phyloP scores from a whole-genome alignment of 2,797 vertebrate genomes.

The Eurystomus glaucurus region DNA sequence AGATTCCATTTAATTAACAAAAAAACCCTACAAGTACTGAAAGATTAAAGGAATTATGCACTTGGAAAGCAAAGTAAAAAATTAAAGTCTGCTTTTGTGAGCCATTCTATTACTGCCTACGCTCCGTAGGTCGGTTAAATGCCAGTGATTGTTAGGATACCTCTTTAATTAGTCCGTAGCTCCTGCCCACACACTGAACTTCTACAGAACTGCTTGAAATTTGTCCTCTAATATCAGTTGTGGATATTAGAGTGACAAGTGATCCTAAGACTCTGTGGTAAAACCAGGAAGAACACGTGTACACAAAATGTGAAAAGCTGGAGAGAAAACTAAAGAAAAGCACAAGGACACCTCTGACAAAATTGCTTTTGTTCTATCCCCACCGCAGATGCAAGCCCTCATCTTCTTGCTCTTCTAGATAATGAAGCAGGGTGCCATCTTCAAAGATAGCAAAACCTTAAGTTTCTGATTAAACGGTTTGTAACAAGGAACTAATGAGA shows the following conservation, averaged over 20 bases:
- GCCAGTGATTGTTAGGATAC: not conserved
- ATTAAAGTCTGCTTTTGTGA: slow-evolving; percentile 20
- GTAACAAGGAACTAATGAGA: not conserved
- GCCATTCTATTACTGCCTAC: slow-evolving; percentile 45
- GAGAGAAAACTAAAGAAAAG: not conserved
- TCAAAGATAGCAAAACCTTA: slow-evolving; percentile 86
- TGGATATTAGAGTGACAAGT: not conserved
- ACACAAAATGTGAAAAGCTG: not conserved
- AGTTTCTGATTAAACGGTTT: slow-evolving; percentile 70
- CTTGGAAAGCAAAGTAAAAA: slow-evolving; percentile 17
- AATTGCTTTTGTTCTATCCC: not conserved
- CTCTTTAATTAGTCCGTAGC: slow-evolving; percentile 3
- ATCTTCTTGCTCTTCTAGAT: slow-evolving; percentile 87
- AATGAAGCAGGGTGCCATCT: slow-evolving; percentile 83
- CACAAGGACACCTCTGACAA: not conserved
- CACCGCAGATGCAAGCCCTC: slow-evolving; percentile 37
- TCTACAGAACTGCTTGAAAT: not conserved
- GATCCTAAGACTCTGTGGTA: not conserved
- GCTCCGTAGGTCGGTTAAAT: slow-evolving; percentile 1
- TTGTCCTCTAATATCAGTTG: not conserved
- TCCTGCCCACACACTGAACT: not conserved
- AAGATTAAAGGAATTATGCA: slow-evolving; percentile 27
- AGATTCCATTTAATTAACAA: slow-evolving; percentile 73
- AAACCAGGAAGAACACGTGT: not conserved
- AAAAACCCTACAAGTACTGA: not conserved